A percentile compares a stretch with the other conserved stretches of the same genome.
phyloP scores from a whole-genome alignment of 2,113 vertebrate species.

The Takifugu bimaculatus region DNA sequence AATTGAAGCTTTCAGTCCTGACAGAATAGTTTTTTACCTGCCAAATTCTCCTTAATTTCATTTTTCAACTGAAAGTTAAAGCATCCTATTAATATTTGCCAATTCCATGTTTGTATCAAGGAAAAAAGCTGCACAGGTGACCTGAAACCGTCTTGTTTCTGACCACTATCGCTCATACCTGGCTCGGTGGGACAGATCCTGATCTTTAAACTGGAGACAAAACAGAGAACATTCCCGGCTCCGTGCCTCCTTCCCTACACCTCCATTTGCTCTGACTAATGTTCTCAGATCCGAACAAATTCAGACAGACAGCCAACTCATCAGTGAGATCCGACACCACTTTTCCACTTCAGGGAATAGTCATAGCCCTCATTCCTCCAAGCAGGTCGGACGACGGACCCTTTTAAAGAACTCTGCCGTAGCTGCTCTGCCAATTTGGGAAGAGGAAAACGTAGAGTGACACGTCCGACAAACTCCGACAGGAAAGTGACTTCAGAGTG shows the following conservation, averaged over 20 bases:
- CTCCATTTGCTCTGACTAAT: constrained; percentile 13
- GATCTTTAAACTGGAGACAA: constrained; percentile 4
- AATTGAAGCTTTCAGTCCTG: too few species aligned
- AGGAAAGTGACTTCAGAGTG: constrained; percentile 10
- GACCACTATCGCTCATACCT: too few species aligned
- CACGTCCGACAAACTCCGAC: constrained; percentile 31
- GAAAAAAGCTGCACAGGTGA: too few species aligned
- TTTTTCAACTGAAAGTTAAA: too few species aligned
- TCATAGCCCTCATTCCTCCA: background rate
- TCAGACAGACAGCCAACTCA: constrained; percentile 24
- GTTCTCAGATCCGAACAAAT: constrained; percentile 38
- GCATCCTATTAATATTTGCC: too few species aligned
- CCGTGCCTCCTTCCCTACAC: constrained; percentile 10
- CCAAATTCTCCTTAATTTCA: too few species aligned
- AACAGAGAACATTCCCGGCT: constrained; percentile 23
- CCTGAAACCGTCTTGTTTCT: too few species aligned
- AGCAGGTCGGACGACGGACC: background rate
- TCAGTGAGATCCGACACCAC: constrained; percentile 20
- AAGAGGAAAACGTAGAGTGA: constrained; percentile 19
- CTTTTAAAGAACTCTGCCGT: background rate
- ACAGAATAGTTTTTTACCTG: too few species aligned
- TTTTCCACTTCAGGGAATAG: constrained; percentile 26
- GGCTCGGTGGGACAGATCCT: background rate
- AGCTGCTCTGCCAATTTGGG: constrained; percentile 9
- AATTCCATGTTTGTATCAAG: too few species aligned